A percentile compares a stretch with the other conserved stretches of the same genome.
Evolutionary conservation across 2,888 invertebrate genomes (phyloP).

Genomic region (Stenurella melanura): DNA sequence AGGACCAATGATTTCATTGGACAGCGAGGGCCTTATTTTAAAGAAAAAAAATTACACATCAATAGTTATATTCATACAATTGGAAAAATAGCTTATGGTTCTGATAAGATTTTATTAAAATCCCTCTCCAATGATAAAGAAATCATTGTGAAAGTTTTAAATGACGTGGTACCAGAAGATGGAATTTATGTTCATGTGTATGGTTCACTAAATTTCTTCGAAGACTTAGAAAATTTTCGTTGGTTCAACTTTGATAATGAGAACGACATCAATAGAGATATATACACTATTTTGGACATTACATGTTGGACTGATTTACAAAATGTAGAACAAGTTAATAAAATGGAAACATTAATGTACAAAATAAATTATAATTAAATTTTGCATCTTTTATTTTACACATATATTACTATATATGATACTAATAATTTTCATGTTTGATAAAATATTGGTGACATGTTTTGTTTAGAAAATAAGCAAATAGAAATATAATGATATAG

Average conservation of each 20-base stretch:
- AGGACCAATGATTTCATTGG: constrained; percentile 19
- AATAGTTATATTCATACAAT: constrained; percentile 23
- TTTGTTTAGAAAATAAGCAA: no score
- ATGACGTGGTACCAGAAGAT: constrained; percentile 1
- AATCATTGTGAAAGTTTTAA: constrained; percentile 20
- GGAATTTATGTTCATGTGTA: constrained; percentile 30
- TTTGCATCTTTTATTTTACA: no score
- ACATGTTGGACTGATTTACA: constrained; percentile 30
- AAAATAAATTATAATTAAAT: constrained; percentile 29
- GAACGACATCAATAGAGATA: background rate
- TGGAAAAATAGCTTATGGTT: constrained; percentile 34
- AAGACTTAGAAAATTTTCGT: background rate
- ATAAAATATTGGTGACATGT: no score
- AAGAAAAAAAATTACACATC: constrained; percentile 12
- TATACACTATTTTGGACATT: constrained; percentile 19
- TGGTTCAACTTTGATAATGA: constrained; percentile 25
- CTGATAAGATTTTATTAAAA: constrained; percentile 30
- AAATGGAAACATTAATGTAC: constrained; percentile 26
- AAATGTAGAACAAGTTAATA: constrained; percentile 8
- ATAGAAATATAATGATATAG: no score
- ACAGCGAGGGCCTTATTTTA: constrained; percentile 14
- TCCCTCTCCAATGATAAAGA: background rate
- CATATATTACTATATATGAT: no score
- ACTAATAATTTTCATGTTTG: no score
- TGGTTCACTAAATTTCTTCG: constrained; percentile 22